phyloP scores from a whole-genome alignment of 2,797 vertebrate genomes.

The Malurus splendens region DNA sequence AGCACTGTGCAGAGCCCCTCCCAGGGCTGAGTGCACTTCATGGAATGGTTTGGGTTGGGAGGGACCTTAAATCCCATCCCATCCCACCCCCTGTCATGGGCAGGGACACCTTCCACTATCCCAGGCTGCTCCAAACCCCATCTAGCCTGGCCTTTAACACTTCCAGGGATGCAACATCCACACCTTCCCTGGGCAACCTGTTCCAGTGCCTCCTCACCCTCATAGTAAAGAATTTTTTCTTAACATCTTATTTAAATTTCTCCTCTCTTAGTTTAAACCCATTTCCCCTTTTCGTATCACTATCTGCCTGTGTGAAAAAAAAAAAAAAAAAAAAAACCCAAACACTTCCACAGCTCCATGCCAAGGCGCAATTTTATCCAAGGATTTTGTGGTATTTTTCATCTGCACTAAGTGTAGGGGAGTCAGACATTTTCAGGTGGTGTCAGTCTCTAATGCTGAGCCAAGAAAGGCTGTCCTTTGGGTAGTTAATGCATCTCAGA shows the following conservation, averaged over 20 bases:
- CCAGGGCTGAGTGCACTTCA: neutral
- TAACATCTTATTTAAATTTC: neutral
- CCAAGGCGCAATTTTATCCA: neutral
- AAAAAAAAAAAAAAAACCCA: neutral
- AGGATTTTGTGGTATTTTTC: slow-evolving; percentile 10
- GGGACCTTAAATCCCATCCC: neutral
- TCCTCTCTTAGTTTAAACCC: neutral
- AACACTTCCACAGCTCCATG: neutral
- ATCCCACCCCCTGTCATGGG: neutral
- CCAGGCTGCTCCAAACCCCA: neutral
- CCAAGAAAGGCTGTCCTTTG: neutral
- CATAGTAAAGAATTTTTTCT: neutral
- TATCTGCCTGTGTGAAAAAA: neutral
- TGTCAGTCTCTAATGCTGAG: slow-evolving; percentile 26
- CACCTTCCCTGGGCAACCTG: neutral
- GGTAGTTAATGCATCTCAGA: slow-evolving; percentile 20
- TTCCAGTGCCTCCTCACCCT: neutral
- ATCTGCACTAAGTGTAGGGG: neutral
- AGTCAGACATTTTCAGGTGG: slow-evolving; percentile 30
- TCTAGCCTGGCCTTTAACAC: neutral
- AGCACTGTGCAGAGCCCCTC: neutral
- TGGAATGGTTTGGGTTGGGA: neutral
- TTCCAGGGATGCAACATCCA: neutral
- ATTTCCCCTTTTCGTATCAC: neutral
- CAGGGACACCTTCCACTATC: neutral